Percentiles rank a stretch among this genome's conserved stretches.
Conservation (phyloP, 2,797 vertebrate genomes). For the Eremophila alpestris region DNA sequence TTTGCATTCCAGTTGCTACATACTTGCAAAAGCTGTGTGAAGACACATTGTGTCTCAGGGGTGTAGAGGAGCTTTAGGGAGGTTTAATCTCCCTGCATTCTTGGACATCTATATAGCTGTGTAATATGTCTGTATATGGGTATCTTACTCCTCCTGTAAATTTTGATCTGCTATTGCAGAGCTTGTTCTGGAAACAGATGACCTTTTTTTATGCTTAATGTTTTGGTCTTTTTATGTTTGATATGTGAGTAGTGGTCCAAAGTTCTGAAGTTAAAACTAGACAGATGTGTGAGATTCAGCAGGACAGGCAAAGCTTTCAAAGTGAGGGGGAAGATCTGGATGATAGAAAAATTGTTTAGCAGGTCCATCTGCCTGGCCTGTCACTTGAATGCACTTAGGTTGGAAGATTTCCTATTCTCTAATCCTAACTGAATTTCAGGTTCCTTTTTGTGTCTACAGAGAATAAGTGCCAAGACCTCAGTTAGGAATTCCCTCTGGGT, state of each 20-base stretch:
- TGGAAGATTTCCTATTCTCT: neutral
- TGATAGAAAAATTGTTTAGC: neutral
- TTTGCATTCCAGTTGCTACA: neutral
- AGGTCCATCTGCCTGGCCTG: neutral
- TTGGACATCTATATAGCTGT: neutral
- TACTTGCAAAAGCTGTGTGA: neutral
- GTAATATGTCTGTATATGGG: neutral
- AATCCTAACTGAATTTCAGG: neutral
- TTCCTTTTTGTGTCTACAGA: neutral
- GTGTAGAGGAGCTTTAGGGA: neutral
- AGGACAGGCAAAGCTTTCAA: neutral
- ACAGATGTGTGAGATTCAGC: neutral
- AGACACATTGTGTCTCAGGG: neutral
- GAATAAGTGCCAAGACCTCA: neutral
- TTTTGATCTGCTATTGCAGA: neutral
- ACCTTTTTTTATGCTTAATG: neutral
- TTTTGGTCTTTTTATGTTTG: neutral
- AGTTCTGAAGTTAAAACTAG: neutral
- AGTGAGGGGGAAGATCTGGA: neutral
- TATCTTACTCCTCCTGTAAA: neutral
- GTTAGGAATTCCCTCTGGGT: neutral
- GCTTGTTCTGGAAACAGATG: neutral
- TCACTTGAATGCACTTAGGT: neutral
- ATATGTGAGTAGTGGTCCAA: neutral
- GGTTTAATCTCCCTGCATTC: neutral